Evolutionary conservation across 1,140 invertebrate genomes (phyloP), one percentile per base, ranked within the genome.

Genomic region (Ectropis grisescens): DNA sequence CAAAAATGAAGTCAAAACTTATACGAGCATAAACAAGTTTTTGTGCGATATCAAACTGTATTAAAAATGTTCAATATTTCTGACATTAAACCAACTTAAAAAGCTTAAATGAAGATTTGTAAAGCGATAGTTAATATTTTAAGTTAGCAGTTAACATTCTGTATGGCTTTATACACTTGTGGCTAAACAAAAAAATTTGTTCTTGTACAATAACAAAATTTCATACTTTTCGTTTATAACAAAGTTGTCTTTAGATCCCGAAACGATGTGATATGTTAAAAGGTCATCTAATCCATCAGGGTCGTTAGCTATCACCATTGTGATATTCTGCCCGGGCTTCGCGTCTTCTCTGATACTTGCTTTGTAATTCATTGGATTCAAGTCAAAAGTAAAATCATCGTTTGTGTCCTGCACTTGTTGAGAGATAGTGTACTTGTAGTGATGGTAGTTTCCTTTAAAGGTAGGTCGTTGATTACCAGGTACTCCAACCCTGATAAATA

Each of bases 171-270:
- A n/a, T n/a, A n/a, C n/a, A n/a, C n/a, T n/a, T n/a, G n/a, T n/a
- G n/a, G n/a, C n/a, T n/a, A n/a, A n/a, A n/a, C n/a, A n/a, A n/a
- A n/a, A n/a, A n/a, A n/a, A n/a, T n/a, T n/a, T n/a, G n/a, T n/a
- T n/a, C n/a, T n/a, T n/a, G n/a, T n/a, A n/a, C n/a, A n/a, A n/a
- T n/a, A n/a, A n/a, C n/a, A n/a, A n/a, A n/a, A 19, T 26, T 36
- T 61, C 82, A 81, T 70, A 90, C 89, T 84, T 85, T 39, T 89
- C 82, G 66, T 93, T 85, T 11, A 94, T 90, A 7, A 88, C 83
- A 65, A 95, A 95, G 54, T 93, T 93, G 41, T 94, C 93, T 42
- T 88, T 90, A 6, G 89, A 87, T 4, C 92, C 93, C 25, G 83
- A 85, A 3, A 87, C 86, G 29, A 94, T 91, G 38, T 88, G 86